Percentiles rank a stretch among this genome's conserved stretches.
Conservation (phyloP, 1,140 invertebrate species). For the Nephila pilipes region DNA sequence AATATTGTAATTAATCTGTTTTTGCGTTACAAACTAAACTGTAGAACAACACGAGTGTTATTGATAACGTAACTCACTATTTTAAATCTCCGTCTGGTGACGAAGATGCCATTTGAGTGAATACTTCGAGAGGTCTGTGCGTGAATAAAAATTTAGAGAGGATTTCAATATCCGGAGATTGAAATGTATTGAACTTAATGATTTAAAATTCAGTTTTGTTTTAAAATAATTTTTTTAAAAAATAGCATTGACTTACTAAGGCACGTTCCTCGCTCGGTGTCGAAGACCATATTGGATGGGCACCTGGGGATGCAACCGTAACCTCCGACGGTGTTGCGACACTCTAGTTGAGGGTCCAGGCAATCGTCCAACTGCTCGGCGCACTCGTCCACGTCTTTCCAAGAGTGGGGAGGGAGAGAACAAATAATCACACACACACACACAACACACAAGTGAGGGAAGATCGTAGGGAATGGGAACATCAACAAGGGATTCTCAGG, state of each 20-base stretch:
- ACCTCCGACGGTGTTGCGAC: slow-evolving; percentile 91
- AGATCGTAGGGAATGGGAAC: background rate
- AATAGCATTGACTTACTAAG: background rate
- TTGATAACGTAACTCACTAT: too few species aligned
- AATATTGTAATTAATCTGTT: too few species aligned
- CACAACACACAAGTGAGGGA: background rate
- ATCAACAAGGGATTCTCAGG: background rate
- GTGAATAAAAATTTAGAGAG: too few species aligned
- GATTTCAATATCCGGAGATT: too few species aligned
- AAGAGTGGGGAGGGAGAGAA: background rate
- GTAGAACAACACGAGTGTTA: too few species aligned
- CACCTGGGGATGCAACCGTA: slow-evolving; percentile 84
- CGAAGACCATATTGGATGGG: background rate
- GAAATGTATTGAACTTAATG: too few species aligned
- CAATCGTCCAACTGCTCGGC: slow-evolving; percentile 85
- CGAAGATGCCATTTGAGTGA: too few species aligned
- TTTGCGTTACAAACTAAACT: too few species aligned
- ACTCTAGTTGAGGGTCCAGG: slow-evolving; percentile 87
- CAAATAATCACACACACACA: background rate
- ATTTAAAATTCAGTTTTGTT: background rate
- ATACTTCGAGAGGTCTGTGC: too few species aligned
- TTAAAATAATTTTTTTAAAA: background rate
- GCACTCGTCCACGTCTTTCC: slow-evolving; percentile 91
- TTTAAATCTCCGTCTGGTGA: too few species aligned
- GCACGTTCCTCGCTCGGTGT: background rate